Evolutionary conservation across 2,113 vertebrate genomes (phyloP).

Genomic region (Pteronura brasiliensis): DNA sequence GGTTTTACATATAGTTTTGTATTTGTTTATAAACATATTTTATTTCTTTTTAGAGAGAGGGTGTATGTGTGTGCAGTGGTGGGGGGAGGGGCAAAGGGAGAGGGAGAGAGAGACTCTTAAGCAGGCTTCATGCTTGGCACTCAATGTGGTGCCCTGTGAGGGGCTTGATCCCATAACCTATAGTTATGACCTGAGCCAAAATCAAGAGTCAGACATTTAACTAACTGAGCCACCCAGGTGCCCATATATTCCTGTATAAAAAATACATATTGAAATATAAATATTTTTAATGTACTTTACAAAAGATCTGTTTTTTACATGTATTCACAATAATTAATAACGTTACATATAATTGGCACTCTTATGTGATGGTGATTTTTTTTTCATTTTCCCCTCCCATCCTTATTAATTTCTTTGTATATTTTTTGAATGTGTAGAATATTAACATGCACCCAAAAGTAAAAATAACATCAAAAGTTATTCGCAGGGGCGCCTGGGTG

Average conservation of each 20-base stretch:
- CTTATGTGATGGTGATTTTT: not conserved
- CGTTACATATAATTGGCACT: not conserved
- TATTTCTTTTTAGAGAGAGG: not conserved
- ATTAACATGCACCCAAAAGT: not conserved
- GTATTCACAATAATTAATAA: not conserved
- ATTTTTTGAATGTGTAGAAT: not conserved
- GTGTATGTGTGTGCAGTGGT: not conserved
- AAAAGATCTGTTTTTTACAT: not conserved
- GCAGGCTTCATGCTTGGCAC: not conserved
- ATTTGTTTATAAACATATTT: not conserved
- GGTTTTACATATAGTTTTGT: conserved; percentile 18
- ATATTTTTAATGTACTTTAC: not conserved
- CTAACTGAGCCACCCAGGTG: not conserved
- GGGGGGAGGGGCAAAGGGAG: not conserved
- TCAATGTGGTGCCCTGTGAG: not conserved
- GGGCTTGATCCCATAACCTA: not conserved
- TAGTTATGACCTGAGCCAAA: not conserved
- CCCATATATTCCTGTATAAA: not conserved
- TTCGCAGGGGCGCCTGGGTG: no score
- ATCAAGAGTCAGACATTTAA: not conserved
- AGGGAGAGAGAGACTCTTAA: not conserved
- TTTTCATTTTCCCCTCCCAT: not conserved
- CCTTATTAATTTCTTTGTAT: not conserved
- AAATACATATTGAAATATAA: conserved; percentile 5
- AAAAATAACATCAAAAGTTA: not conserved